Conservation (phyloP, 2,797 vertebrate species). For the Delichon dasypus region DNA sequence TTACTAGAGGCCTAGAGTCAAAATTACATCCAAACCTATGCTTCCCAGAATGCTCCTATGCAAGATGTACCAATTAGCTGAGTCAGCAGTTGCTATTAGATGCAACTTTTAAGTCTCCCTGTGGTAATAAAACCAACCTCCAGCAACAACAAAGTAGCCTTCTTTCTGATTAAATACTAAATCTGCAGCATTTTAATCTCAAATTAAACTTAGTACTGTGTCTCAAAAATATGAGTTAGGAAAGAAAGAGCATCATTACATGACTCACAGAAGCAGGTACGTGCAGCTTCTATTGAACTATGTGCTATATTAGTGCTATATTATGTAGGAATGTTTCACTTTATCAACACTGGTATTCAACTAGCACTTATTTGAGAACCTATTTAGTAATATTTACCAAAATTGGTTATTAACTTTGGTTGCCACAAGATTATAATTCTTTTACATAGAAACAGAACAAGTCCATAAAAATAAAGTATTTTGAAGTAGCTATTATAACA, state of each 20-base stretch:
- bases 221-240: background rate
- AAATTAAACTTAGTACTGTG: background rate
- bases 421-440: conserved; percentile 19
- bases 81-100: background rate
- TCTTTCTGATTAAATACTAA: background rate
- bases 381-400: conserved; percentile 46
- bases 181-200: background rate
- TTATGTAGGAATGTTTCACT: background rate
- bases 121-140: background rate
- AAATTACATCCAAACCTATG: background rate
- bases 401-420: conserved; percentile 51
- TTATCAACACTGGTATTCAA: conserved; percentile 28
- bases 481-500: background rate
- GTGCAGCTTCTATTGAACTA: background rate
- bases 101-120: background rate
- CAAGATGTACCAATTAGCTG: background rate
- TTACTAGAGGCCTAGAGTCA: background rate
- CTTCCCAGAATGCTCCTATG: background rate
- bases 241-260: background rate
- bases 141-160: background rate
- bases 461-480: conserved; percentile 40
- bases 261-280: background rate
- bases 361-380: background rate
- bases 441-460: conserved; percentile 14
- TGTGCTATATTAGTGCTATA: background rate